phyloP scores from a whole-genome alignment of 1,140 invertebrate species.

The Probaryconus sp. region DNA sequence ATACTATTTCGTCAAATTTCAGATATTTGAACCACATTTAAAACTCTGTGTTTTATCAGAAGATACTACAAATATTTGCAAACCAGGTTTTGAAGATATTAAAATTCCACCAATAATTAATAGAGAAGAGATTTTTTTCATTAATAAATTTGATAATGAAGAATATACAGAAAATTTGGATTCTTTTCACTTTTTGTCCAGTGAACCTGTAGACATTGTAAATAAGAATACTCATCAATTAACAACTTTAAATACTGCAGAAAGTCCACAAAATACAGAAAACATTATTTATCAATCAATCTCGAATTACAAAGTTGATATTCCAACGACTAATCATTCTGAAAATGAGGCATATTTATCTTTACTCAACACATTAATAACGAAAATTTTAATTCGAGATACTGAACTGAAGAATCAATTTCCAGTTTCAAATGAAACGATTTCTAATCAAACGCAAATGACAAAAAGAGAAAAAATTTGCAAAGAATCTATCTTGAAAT shows the following conservation, averaged over 20 bases:
- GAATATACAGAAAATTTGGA: slow-evolving; percentile 53
- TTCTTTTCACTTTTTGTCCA: slow-evolving; percentile 52
- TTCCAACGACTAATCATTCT: slow-evolving; percentile 11
- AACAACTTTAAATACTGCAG: slow-evolving; percentile 5
- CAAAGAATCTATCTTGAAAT: slow-evolving; percentile 9
- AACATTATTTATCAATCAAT: slow-evolving; percentile 36
- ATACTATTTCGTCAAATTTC: slow-evolving; percentile 11
- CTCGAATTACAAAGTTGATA: slow-evolving; percentile 48
- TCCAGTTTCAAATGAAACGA: background rate
- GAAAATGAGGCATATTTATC: slow-evolving; percentile 27
- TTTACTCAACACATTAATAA: slow-evolving; percentile 40
- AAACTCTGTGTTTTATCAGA: slow-evolving; percentile 76
- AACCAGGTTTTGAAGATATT: slow-evolving; percentile 29
- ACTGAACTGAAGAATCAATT: slow-evolving; percentile 20
- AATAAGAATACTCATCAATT: slow-evolving; percentile 3
- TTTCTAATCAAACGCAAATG: background rate
- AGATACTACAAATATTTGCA: slow-evolving; percentile 72
- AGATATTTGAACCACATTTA: slow-evolving; percentile 77
- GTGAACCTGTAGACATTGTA: slow-evolving; percentile 1
- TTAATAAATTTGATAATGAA: slow-evolving; percentile 34
- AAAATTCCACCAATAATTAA: too few relatives aligned
- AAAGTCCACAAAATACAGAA: slow-evolving; percentile 10
- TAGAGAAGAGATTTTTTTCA: too few relatives aligned
- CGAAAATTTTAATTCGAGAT: slow-evolving; percentile 33
- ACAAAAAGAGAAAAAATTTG: slow-evolving; percentile 1